Evolutionary conservation across 2,113 vertebrate genomes (phyloP), one percentile per base, ranked within the genome.

Genomic region (Hyla sarda): DNA sequence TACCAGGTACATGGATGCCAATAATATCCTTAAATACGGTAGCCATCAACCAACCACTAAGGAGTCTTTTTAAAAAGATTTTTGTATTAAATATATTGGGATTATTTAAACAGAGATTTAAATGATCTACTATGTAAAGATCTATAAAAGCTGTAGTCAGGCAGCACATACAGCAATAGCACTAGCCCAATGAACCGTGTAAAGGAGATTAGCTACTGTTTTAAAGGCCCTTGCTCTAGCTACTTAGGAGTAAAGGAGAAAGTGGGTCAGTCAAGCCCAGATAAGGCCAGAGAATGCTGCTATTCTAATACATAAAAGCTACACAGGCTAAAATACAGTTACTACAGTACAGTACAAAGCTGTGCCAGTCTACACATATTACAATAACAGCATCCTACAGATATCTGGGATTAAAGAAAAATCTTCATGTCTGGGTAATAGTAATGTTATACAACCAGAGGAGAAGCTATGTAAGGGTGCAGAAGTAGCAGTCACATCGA

Each of bases 191-290:
- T 17, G 54, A 13, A 62, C n/a, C 23, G 41, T 28, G 78, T 17
- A 80, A 80, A 80, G 50, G 32, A 56, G 82, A 83, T 83, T 83
- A 58, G 82, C 30, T 58, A 19, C 50, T 48, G 32, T 71, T 23
- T 58, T 8, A 73, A 13, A 72, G 67, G 82, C 30, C 67, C 32
- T 58, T 37, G 71, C 67, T 83, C 21, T 83, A 83, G 82, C 34
- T 83, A 73, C 50, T 74, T 83, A 83, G 30, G 69, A 5, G 30
- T 0, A 41, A 45, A 54, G 69, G 50, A 74, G 65, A 83, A 83
- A 83, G 69, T 83, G 82, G 82, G 82, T 83, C 82, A 83, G 74
- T 73, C 69, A 37, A 30, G 28, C 23, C 41, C 4, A 25, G 56
- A 58, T 47, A 10, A 74, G 52, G 69, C 58, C 50, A 83, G 23